Evolutionary conservation across 2,888 invertebrate species (phyloP).

Genomic region (Perizoma affinitatum): DNA sequence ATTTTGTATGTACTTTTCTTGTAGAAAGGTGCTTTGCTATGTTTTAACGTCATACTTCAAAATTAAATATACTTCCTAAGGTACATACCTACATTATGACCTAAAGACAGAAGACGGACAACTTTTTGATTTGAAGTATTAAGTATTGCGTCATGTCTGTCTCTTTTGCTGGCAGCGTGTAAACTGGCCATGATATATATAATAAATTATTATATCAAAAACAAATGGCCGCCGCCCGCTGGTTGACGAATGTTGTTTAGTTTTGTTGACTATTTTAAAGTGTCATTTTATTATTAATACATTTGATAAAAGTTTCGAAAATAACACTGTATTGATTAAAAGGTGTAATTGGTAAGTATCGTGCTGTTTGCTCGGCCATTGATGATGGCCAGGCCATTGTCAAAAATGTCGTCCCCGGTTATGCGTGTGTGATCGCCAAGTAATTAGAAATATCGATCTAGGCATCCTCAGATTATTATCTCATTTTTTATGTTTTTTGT

Average conservation of each 20-base stretch:
- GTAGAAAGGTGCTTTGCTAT: too few relatives aligned
- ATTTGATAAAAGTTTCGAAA: neutral
- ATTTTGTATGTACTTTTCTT: too few relatives aligned
- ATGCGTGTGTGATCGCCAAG: conserved; percentile 63
- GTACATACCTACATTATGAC: too few relatives aligned
- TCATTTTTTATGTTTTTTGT: conserved; percentile 2
- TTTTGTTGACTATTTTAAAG: conserved; percentile 15
- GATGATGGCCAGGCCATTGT: conserved; percentile 42
- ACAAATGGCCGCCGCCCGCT: conserved; percentile 22
- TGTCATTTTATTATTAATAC: neutral
- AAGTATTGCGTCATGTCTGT: too few relatives aligned
- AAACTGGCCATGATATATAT: too few relatives aligned
- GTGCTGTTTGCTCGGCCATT: conserved; percentile 21
- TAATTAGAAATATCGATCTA: conserved; percentile 38
- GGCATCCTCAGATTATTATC: conserved; percentile 2
- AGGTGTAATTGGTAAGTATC: conserved; percentile 14
- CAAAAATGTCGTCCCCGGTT: conserved; percentile 53
- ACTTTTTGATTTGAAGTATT: too few relatives aligned
- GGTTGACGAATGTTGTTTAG: conserved; percentile 14
- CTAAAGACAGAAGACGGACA: too few relatives aligned
- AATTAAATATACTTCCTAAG: too few relatives aligned
- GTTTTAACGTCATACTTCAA: too few relatives aligned
- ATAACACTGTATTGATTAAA: neutral
- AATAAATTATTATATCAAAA: neutral
- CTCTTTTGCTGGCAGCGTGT: too few relatives aligned